These are phyloP conservation scores for Mola mola DNA, from an alignment of 2,113 vertebrate genomes.

Conservation along the genomic window DNA sequence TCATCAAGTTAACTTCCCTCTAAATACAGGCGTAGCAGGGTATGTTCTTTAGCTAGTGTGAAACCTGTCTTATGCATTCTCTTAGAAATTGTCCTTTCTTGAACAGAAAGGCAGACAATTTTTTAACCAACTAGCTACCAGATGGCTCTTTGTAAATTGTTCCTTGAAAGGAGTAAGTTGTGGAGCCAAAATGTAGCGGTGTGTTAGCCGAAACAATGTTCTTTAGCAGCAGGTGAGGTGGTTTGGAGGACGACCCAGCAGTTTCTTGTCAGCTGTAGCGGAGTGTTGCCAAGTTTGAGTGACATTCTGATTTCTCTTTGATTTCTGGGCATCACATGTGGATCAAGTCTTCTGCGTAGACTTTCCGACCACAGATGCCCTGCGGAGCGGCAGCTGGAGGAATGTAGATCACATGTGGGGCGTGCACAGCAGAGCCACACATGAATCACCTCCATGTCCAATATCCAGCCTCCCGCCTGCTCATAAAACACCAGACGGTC, in stretches of 20 bases:
- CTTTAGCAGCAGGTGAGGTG: conserved; percentile 14
- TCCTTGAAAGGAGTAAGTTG: background rate
- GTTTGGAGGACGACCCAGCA: conserved; percentile 46
- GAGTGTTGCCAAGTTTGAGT: conserved; percentile 16
- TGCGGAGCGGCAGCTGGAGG: conserved; percentile 7
- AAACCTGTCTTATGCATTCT: conserved; percentile 9
- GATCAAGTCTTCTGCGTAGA: conserved; percentile 4
- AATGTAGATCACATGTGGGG: background rate
- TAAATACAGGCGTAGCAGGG: background rate
- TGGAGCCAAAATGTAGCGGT: conserved; percentile 62
- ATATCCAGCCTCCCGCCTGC: conserved; percentile 15
- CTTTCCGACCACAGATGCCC: background rate
- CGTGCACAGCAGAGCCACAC: conserved; percentile 2
- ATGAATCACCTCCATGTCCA: background rate
- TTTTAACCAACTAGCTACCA: background rate
- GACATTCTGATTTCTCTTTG: conserved; percentile 15
- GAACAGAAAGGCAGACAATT: background rate
- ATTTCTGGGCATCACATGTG: conserved; percentile 2
- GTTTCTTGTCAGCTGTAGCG: conserved; percentile 48
- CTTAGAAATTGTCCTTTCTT: conserved; percentile 14
- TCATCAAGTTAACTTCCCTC: background rate
- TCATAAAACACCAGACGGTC: conserved; percentile 3
- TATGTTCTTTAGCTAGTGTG: conserved; percentile 12
- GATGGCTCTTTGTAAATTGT: background rate
- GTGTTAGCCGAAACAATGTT: conserved; percentile 5